A percentile compares a stretch with the other conserved stretches of the same genome.
Evolutionary conservation across 2,113 vertebrate genomes (phyloP).

Genomic region (Bettongia penicillata): DNA sequence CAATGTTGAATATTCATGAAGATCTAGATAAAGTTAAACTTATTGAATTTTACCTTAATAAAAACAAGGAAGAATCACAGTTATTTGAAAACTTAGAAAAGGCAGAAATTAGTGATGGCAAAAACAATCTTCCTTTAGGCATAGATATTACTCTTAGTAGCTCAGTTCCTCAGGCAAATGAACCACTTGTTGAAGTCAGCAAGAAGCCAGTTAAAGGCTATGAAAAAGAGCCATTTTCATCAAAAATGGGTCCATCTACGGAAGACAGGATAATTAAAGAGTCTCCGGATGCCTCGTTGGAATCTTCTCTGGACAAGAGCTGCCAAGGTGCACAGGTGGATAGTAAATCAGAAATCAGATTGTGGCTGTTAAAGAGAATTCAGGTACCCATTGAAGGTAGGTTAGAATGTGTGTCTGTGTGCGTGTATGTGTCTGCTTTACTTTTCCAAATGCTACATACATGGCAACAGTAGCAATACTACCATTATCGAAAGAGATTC

Average conservation of each 20-base stretch:
- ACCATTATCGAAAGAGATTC: constrained; percentile 25
- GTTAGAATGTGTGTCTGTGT: constrained; percentile 55
- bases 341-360: constrained; percentile 90
- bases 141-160: constrained; percentile 85
- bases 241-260: constrained; percentile 71
- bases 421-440: constrained; percentile 37
- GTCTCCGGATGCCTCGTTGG: constrained; percentile 77
- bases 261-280: constrained; percentile 76
- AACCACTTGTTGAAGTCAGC: constrained; percentile 69
- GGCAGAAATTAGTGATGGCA: constrained; percentile 75
- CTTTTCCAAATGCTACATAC: constrained; percentile 28
- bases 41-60: constrained; percentile 87
- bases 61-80: constrained; percentile 78
- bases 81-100: constrained; percentile 78
- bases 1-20: constrained; percentile 80
- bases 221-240: constrained; percentile 73
- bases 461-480: background rate
- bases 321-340: constrained; percentile 84
- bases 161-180: constrained; percentile 75
- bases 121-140: constrained; percentile 76
- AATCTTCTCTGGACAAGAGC: constrained; percentile 79
- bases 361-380: constrained; percentile 95
- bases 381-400: constrained; percentile 97
- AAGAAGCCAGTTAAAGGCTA: constrained; percentile 76
- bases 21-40: constrained; percentile 86